Conservation (phyloP, 2,888 invertebrate genomes). For the Buathra laborator region DNA sequence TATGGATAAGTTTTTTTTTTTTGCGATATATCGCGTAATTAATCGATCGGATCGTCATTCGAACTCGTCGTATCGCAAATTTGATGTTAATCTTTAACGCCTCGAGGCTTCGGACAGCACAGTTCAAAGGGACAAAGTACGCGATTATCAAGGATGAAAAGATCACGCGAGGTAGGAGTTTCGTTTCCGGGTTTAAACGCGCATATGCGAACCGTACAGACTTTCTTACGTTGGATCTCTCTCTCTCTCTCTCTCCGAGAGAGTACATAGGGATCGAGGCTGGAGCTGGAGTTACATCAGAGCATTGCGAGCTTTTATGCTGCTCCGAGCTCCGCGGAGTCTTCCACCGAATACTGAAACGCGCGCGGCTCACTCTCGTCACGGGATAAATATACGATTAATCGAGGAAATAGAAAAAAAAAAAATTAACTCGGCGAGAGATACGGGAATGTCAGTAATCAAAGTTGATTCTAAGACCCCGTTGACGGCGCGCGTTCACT, state of each 20-base stretch:
- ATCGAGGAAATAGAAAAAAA: neutral
- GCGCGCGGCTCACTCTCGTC: neutral
- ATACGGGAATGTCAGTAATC: conserved; percentile 33
- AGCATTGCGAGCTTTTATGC: conserved; percentile 38
- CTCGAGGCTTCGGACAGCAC: conserved; percentile 9
- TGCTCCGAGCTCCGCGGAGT: conserved; percentile 2
- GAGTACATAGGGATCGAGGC: neutral
- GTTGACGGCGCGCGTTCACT: conserved; percentile 19
- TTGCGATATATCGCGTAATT: neutral
- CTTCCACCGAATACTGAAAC: neutral
- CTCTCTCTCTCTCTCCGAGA: neutral
- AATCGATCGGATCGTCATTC: neutral
- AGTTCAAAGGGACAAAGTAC: conserved; percentile 20
- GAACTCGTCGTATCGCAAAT: neutral
- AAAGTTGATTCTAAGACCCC: conserved; percentile 38
- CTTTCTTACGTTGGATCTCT: conserved; percentile 9
- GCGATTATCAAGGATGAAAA: conserved; percentile 1
- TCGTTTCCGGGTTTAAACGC: neutral
- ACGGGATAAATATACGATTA: conserved; percentile 35
- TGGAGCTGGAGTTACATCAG: conserved; percentile 51
- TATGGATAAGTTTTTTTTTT: neutral
- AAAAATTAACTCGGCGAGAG: neutral
- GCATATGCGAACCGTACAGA: neutral
- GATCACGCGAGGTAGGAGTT: neutral
- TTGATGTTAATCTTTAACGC: neutral